A percentile compares a stretch with the other conserved stretches of the same genome.
Conservation (phyloP, 2,113 vertebrate species). For the Fregata magnificens region DNA sequence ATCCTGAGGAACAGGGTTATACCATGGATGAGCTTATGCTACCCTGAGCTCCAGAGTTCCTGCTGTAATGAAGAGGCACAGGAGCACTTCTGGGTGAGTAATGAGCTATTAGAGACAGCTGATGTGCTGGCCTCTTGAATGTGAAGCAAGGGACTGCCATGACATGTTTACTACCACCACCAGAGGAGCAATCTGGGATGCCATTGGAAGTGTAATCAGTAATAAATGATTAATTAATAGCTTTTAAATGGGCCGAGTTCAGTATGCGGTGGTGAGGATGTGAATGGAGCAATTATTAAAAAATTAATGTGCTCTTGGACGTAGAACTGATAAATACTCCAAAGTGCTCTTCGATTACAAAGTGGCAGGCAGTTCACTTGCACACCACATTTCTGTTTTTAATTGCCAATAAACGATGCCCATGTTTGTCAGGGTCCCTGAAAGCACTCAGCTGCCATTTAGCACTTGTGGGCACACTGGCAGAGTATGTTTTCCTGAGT, state of each 20-base stretch:
- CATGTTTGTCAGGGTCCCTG: neutral
- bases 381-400: neutral
- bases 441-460: neutral
- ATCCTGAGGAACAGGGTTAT: neutral
- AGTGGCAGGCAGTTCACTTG: constrained; percentile 10
- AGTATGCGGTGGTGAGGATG: neutral
- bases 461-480: neutral
- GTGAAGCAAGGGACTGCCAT: neutral
- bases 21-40: neutral
- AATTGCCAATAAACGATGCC: neutral
- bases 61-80: neutral
- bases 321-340: constrained; percentile 33
- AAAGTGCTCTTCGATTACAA: constrained; percentile 3
- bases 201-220: constrained; percentile 15
- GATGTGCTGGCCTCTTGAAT: neutral
- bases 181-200: neutral
- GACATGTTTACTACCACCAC: constrained; percentile 12
- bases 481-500: neutral
- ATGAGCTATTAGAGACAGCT: neutral
- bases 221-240: constrained; percentile 56
- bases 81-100: neutral
- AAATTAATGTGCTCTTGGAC: constrained; percentile 37
- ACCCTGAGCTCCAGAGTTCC: neutral
- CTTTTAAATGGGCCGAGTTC: constrained; percentile 24
- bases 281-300: constrained; percentile 40